Conservation (phyloP, 2,113 vertebrate genomes). For the Melospiza melodia region DNA sequence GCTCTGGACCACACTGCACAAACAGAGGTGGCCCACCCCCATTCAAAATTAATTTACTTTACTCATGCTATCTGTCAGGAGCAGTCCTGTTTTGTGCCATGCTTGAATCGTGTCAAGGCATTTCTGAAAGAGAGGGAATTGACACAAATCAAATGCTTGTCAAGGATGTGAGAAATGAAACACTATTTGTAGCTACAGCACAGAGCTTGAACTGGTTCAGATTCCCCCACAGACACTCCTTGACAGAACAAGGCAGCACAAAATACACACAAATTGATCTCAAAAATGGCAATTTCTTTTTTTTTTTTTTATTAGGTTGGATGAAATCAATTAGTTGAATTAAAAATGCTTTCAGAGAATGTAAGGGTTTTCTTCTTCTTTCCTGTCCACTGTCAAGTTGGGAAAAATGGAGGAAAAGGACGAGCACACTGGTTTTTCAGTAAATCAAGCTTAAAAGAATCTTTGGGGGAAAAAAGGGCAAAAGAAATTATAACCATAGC, state of each 20-base stretch:
- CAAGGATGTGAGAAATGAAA: neutral
- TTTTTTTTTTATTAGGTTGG: neutral
- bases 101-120: neutral
- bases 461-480: accelerated
- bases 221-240: neutral
- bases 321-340: neutral
- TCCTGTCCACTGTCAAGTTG: neutral
- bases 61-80: neutral
- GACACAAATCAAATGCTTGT: neutral
- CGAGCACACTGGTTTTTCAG: neutral
- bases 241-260: neutral
- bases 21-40: neutral
- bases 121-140: neutral
- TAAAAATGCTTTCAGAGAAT: neutral
- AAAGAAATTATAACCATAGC: neutral
- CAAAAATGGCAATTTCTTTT: neutral
- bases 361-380: neutral
- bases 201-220: neutral
- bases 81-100: accelerated
- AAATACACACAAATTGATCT: neutral
- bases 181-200: neutral
- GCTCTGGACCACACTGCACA: neutral
- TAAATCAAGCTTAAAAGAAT: neutral
- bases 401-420: neutral
- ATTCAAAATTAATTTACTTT: neutral